phyloP scores from a whole-genome alignment of 2,797 vertebrate species.

The Rhadinocentrus ornatus region DNA sequence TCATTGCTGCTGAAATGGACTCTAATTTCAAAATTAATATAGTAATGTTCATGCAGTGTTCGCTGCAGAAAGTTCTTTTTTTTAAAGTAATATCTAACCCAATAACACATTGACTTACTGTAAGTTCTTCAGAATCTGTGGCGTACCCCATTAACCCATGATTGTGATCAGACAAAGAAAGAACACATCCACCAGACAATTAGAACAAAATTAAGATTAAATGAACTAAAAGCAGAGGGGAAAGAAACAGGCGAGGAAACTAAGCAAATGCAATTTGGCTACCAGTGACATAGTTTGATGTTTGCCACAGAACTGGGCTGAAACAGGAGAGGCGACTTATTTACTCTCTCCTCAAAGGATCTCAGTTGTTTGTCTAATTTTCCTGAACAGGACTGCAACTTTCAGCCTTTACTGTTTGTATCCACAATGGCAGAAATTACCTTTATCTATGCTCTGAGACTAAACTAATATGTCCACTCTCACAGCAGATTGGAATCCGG shows the following conservation, averaged over 20 bases:
- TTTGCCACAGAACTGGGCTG: neutral
- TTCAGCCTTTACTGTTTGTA: slow-evolving; percentile 24
- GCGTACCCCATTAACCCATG: neutral
- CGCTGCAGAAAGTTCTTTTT: neutral
- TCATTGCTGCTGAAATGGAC: slow-evolving; percentile 55
- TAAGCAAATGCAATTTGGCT: slow-evolving; percentile 3
- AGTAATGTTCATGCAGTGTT: slow-evolving; percentile 15
- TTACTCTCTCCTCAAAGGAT: slow-evolving; percentile 18
- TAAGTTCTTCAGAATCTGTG: neutral
- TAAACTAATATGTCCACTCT: neutral
- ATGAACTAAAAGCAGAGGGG: neutral
- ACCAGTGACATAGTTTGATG: neutral
- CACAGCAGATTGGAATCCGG: too few relatives aligned
- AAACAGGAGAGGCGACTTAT: slow-evolving; percentile 22
- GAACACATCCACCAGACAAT: neutral
- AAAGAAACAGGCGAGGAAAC: slow-evolving; percentile 13
- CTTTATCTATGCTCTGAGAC: slow-evolving; percentile 42
- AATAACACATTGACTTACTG: neutral
- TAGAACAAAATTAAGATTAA: slow-evolving; percentile 10
- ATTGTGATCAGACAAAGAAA: neutral
- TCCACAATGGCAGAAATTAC: slow-evolving; percentile 27
- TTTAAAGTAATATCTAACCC: neutral
- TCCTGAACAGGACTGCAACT: slow-evolving; percentile 20
- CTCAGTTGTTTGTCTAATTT: slow-evolving; percentile 30
- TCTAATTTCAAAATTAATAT: slow-evolving; percentile 49